Base-by-base conservation (phyloP, 2,113 vertebrate genomes). In the Physeter macrocephalus region DNA sequence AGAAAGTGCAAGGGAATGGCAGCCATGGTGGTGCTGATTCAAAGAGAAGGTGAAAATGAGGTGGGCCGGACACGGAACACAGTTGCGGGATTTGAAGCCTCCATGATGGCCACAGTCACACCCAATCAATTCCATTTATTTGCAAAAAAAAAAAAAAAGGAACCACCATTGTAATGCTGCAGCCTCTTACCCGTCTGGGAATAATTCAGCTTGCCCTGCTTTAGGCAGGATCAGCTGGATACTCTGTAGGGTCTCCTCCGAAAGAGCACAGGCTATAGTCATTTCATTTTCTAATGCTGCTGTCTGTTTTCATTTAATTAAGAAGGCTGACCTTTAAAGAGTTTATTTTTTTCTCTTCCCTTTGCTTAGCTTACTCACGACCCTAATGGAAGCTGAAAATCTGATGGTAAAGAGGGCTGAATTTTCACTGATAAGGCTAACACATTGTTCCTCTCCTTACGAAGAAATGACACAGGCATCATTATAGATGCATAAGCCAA, bases 231-330 rank as follows among this genome's bases (percentile, higher is more conserved):
- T 96, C 96, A 93, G 94, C 91, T 81, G 23, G 75, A 20, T 87
- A 46, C 92, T 92, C 95, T 77, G 87, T 88, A 90, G 67, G 57
- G 46, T 95, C 96, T 97, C 96, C 9, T 94, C 88, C 78, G 87
- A 96, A 93, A 0, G 86, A 98, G 83, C 97, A 67, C 96, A 88
- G 94, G 88, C 95, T 90, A 31, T 83, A 92, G 81, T 96, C 95
- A 41, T 94, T 96, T 98, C 96, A 85, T 95, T 96, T 97, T 74
- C 90, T 90, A 97, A 96, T 85, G 97, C 71, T 94, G 67, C 97
- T 82, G 93, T 88, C 80, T 61, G 49, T 80, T 88, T 94, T 78
- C 54, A 23, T 94, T 97, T 98, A 96, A 98, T 98, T 96, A 98
- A 97, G 95, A 96, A 94, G 91, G 67, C 89, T 43, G 89, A 95